phyloP scores from a whole-genome alignment of 2,888 invertebrate genomes.

The Torymus texanus region DNA sequence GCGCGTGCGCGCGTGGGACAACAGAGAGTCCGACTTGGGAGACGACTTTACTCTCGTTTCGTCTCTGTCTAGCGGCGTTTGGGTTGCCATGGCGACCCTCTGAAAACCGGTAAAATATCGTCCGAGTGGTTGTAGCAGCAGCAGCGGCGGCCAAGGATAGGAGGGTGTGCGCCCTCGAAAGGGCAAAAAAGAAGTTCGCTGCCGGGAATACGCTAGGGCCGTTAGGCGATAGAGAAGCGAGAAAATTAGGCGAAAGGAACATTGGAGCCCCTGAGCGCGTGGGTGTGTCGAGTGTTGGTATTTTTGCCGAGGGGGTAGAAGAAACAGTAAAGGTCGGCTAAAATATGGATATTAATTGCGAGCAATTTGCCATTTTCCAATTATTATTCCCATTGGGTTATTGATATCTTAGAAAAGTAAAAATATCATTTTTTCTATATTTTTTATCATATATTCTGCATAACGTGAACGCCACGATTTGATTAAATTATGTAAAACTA shows the following conservation, averaged over 20 bases:
- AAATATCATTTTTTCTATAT: too few species aligned
- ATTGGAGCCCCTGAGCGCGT: not conserved
- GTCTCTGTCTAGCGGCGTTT: conserved; percentile 30
- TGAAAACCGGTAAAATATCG: conserved; percentile 70
- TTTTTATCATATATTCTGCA: too few species aligned
- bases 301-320: conserved; percentile 1
- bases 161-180: not conserved
- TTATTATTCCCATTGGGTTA: too few species aligned
- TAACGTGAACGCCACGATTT: too few species aligned
- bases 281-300: not conserved
- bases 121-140: conserved; percentile 52
- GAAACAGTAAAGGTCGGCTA: not conserved
- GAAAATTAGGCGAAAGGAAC: conserved; percentile 45
- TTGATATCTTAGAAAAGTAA: too few species aligned
- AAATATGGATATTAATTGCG: conserved; percentile 29
- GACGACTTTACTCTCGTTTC: conserved; percentile 6
- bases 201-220: conserved; percentile 31
- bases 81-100: conserved; percentile 69
- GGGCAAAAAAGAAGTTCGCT: conserved; percentile 31
- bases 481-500: too few species aligned
- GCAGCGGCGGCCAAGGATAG: conserved; percentile 52
- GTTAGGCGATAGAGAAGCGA: conserved; percentile 42
- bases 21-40: conserved; percentile 33
- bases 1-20: conserved; percentile 45
- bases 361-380: not conserved